Conservation (phyloP, 2,888 invertebrate species). For the Melangyna quadrimaculata region DNA sequence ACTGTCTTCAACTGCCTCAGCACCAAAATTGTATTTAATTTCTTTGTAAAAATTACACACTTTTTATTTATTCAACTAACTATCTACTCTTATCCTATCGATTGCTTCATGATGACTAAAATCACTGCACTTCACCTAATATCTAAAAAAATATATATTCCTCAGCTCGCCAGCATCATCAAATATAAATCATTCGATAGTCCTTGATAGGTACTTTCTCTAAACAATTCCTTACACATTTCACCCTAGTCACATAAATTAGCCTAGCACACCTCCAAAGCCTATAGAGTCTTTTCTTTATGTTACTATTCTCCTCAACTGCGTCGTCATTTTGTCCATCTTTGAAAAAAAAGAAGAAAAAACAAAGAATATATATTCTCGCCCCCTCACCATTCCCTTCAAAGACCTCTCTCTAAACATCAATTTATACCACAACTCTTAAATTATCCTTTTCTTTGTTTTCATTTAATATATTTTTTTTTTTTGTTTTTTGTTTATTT, state of each 20-base stretch:
- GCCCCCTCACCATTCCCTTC: not conserved
- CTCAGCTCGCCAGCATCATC: not conserved
- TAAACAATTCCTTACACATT: slow-evolving; percentile 12
- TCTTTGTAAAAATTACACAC: too few species aligned
- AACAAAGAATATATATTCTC: not conserved
- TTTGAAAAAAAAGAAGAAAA: slow-evolving; percentile 6
- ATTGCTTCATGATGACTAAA: not conserved
- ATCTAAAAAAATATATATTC: not conserved
- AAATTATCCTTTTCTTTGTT: slow-evolving; percentile 62
- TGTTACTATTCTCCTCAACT: not conserved
- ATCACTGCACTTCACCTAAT: not conserved
- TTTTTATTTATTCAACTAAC: too few species aligned
- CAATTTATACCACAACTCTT: slow-evolving; percentile 12
- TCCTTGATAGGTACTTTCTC: slow-evolving; percentile 13
- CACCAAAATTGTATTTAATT: too few species aligned
- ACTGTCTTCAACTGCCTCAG: too few species aligned
- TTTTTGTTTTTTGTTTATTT: not conserved
- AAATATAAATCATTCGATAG: slow-evolving; percentile 47
- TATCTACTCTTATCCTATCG: not conserved
- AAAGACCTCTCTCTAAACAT: not conserved
- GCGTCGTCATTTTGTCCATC: slow-evolving; percentile 45
- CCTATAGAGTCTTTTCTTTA: slow-evolving; percentile 8
- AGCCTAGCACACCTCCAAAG: slow-evolving; percentile 55
- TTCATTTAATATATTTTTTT: slow-evolving; percentile 14
- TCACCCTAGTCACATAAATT: slow-evolving; percentile 54